A percentile compares a stretch with the other conserved stretches of the same genome.
Conservation (phyloP, 1,140 invertebrate genomes). For the Muscidifurax raptorellus region DNA sequence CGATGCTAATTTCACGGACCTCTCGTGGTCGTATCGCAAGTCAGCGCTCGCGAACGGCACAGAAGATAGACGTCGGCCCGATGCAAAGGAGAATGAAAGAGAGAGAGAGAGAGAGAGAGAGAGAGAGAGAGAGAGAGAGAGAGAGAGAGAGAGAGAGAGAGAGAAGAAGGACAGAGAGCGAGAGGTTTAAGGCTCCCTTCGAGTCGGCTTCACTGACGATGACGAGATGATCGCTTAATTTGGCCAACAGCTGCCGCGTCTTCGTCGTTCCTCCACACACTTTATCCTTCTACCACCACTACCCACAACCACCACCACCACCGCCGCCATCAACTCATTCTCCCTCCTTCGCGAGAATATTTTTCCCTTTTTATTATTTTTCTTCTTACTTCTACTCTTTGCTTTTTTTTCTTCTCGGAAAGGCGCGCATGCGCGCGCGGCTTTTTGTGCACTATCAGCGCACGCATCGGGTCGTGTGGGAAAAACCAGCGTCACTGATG, state of each 20-base stretch:
- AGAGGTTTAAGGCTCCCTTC: constrained; percentile 62
- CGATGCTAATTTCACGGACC: constrained; percentile 73
- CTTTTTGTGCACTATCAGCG: too few species aligned
- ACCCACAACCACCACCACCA: constrained; percentile 46
- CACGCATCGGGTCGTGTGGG: neutral
- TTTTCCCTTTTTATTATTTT: constrained; percentile 29
- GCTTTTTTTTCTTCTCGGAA: constrained; percentile 35
- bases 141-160: constrained; percentile 11
- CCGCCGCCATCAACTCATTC: constrained; percentile 35
- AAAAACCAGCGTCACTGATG: constrained; percentile 26
- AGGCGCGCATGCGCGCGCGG: neutral
- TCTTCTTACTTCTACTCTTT: neutral
- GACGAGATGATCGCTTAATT: constrained; percentile 76
- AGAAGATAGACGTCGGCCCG: constrained; percentile 38
- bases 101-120: constrained; percentile 14
- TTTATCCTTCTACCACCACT: constrained; percentile 57
- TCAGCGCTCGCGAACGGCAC: constrained; percentile 56
- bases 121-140: neutral
- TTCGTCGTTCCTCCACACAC: constrained; percentile 59
- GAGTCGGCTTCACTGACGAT: constrained; percentile 73
- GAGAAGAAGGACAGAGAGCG: neutral
- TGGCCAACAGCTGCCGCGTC: constrained; percentile 75
- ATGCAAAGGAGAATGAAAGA: constrained; percentile 15
- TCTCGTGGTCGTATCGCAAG: constrained; percentile 67
- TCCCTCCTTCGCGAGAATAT: constrained; percentile 35